A percentile compares a stretch with the other conserved stretches of the same genome.
Conservation (phyloP, 2,888 invertebrate genomes). For the Cephus runcator region DNA sequence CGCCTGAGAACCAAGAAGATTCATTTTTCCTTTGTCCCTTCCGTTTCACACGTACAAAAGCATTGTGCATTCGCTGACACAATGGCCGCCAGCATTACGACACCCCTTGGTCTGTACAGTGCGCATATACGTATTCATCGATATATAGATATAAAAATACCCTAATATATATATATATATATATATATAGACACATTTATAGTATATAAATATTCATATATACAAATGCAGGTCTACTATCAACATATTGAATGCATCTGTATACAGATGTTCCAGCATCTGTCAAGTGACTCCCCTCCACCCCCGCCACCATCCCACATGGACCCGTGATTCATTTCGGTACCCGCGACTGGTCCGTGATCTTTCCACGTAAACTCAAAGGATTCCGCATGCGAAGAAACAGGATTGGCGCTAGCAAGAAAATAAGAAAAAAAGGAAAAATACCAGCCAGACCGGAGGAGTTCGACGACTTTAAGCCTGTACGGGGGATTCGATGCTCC, state of each 20-base stretch:
- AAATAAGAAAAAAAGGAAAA: background rate
- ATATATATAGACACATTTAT: conserved; percentile 30
- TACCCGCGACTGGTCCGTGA: background rate
- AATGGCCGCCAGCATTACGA: conserved; percentile 41
- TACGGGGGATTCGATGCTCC: background rate
- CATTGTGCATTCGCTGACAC: conserved; percentile 36
- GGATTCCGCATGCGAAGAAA: background rate
- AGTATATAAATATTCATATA: conserved; percentile 24
- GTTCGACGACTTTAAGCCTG: background rate
- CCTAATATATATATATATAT: background rate
- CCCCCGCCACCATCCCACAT: background rate
- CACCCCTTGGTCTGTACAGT: conserved; percentile 13
- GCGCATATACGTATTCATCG: too few relatives aligned
- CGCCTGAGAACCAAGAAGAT: conserved; percentile 57
- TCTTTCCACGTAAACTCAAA: background rate
- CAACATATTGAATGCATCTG: background rate
- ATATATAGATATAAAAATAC: too few relatives aligned
- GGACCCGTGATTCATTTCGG: background rate
- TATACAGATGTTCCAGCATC: background rate
- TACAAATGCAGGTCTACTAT: conserved; percentile 1
- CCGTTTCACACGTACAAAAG: conserved; percentile 55
- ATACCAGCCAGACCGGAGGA: background rate
- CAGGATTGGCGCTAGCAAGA: background rate
- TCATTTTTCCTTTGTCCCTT: conserved; percentile 57
- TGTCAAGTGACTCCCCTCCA: background rate